Evolutionary conservation across 1,140 invertebrate genomes (phyloP), one percentile per base, ranked within the genome.

Genomic region (Habropoda laboriosa): DNA sequence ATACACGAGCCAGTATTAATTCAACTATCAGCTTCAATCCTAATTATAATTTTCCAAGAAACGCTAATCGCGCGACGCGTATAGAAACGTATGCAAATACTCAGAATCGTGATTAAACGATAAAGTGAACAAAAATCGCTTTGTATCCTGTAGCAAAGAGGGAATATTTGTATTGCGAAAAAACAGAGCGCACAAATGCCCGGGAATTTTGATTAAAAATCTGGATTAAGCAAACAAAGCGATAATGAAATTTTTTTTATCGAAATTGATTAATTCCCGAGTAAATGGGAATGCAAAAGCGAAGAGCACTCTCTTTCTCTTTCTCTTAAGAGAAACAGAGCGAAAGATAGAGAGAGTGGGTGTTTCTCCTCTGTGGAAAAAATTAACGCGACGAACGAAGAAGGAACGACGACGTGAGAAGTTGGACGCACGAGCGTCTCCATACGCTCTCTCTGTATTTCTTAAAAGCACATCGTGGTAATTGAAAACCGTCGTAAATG

Each of bases 391-490:
- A 18, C 61, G 13, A 30, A 10, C 27, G 1, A 7, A 35, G 13
- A 27, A 49, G 24, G 21, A 21, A 21, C 27, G 45, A 66, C 49
- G 16, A 24, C 21, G 12, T 8, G n/a, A 3, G 4, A 51, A 51
- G n/a, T 21, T 35, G 21, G 16, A 63, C 10, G 32, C 38, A 16
- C 2, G 3, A 1, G 16, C 27, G 32, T 61, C 57, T 38, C 16
- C 42, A 60, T 49, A 49, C 72, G 24, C 32, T n/a, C 57, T 10
- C 21, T 21, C 32, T 63, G 6, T 64, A 64, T 74, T 64, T 53
- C 72, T 74, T 74, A 64, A 74, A 51, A 74, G 72, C 72, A n/a
- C 58, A 64, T 64, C 58, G 42, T 40, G 18, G n/a, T 64, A 74
- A 74, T 74, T 74, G 72, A 61, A 72, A 74, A 45, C 58, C 58